Evolutionary conservation across 2,888 invertebrate species (phyloP).

Genomic region (Leuctra nigra): DNA sequence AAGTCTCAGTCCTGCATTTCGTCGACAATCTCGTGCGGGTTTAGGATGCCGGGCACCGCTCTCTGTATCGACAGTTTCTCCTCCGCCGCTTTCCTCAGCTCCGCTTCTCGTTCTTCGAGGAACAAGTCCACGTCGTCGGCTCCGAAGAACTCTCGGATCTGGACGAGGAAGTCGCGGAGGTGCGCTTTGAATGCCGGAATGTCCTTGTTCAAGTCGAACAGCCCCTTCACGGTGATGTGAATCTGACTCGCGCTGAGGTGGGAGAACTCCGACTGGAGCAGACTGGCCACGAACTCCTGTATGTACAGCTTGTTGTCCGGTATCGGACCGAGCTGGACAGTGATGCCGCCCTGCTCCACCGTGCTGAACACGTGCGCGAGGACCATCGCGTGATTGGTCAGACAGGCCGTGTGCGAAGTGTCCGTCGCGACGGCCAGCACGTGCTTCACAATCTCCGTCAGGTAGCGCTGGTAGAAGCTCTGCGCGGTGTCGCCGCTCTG

Average conservation of each 20-base stretch:
- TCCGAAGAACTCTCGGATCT: constrained; percentile 97
- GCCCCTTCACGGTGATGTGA: constrained; percentile 92
- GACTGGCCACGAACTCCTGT: constrained; percentile 87
- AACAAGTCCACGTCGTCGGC: constrained; percentile 97
- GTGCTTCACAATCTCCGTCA: constrained; percentile 96
- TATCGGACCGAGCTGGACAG: constrained; percentile 80
- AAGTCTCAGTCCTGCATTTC: too few species aligned
- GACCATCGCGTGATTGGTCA: constrained; percentile 94
- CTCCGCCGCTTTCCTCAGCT: constrained; percentile 82
- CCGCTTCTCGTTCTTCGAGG: constrained; percentile 90
- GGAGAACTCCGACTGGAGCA: constrained; percentile 91
- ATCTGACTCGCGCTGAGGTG: constrained; percentile 97
- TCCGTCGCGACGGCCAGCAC: constrained; percentile 98
- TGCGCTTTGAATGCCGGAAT: constrained; percentile 97
- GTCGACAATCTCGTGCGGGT: constrained; percentile 92
- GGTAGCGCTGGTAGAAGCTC: constrained; percentile 96
- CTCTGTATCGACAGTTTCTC: constrained; percentile 89
- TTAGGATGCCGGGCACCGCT: constrained; percentile 92
- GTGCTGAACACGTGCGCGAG: constrained; percentile 93
- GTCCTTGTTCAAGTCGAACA: constrained; percentile 96
- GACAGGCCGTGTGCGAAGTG: constrained; percentile 84
- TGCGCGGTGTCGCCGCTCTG: constrained; percentile 76
- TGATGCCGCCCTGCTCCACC: constrained; percentile 84
- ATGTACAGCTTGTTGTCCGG: constrained; percentile 75
- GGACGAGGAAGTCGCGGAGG: constrained; percentile 96